These are phyloP conservation scores for Ranitomeya imitator DNA, from an alignment of 2,113 vertebrate species.

Conservation along the genomic window DNA sequence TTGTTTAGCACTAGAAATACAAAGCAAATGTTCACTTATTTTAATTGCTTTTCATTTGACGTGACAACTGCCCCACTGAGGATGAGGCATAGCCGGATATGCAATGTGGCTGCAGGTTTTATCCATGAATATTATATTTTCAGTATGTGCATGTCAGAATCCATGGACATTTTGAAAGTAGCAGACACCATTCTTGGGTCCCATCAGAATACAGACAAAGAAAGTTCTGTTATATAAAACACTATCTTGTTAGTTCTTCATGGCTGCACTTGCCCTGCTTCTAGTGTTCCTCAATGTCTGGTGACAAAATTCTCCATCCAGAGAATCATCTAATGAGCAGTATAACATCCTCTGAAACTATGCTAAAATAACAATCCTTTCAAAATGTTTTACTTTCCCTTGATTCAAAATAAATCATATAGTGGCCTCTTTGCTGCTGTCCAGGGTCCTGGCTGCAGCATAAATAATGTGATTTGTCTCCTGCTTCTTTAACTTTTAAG, in stretches of 20 bases:
- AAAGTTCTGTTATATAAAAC: neutral
- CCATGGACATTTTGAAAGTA: neutral
- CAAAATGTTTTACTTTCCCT: neutral
- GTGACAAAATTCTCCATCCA: neutral
- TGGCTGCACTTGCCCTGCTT: neutral
- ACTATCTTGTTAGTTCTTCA: neutral
- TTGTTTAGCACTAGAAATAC: neutral
- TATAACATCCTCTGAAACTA: neutral
- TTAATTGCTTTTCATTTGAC: neutral
- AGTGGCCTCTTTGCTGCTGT: constrained; percentile 5
- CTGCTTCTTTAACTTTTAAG: neutral
- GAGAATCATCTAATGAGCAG: neutral
- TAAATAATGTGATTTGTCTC: neutral
- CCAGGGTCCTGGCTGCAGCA: neutral
- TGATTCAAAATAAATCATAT: neutral
- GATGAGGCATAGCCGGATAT: neutral
- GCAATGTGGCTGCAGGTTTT: neutral
- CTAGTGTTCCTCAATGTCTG: neutral
- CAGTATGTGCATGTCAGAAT: neutral
- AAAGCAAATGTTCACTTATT: neutral
- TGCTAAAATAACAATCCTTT: neutral
- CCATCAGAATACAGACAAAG: neutral
- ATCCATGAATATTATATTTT: neutral
- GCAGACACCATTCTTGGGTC: neutral
- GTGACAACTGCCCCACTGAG: neutral